A percentile compares a stretch with the other conserved stretches of the same genome.
These are phyloP conservation scores for Tribolium freemani DNA, from an alignment of 2,888 invertebrate genomes.

Conservation along the genomic window DNA sequence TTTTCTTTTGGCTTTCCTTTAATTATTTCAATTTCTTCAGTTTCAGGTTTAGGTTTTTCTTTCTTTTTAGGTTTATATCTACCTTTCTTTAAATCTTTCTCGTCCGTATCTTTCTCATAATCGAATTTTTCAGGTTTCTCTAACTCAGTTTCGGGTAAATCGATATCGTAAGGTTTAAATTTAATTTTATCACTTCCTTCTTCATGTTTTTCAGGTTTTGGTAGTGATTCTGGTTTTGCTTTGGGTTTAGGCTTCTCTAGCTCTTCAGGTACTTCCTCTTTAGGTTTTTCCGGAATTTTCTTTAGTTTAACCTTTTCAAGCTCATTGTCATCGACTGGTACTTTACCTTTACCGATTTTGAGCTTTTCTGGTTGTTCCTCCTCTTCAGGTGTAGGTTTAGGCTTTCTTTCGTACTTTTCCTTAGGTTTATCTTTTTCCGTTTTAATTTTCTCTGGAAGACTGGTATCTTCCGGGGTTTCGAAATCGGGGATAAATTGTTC, in stretches of 20 bases:
- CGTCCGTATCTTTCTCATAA: conserved; percentile 38
- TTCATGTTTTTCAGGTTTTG: conserved; percentile 36
- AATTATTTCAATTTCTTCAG: conserved; percentile 49
- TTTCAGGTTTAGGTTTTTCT: conserved; percentile 49
- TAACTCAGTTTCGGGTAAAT: conserved; percentile 61
- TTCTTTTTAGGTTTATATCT: conserved; percentile 54
- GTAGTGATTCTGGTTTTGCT: conserved; percentile 36
- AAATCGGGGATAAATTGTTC: conserved; percentile 64
- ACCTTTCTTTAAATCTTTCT: conserved; percentile 61
- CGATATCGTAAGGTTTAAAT: conserved; percentile 64
- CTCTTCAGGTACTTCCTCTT: conserved; percentile 30
- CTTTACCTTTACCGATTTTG: conserved; percentile 63
- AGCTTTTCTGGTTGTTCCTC: conserved; percentile 50
- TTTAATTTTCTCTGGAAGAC: conserved; percentile 54
- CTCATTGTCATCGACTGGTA: conserved; percentile 60
- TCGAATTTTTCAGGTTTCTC: conserved; percentile 62
- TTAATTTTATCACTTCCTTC: conserved; percentile 56
- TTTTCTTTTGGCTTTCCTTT: conserved; percentile 57
- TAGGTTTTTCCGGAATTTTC: conserved; percentile 63
- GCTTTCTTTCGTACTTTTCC: conserved; percentile 45
- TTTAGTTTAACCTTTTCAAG: conserved; percentile 61
- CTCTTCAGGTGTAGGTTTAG: conserved; percentile 42
- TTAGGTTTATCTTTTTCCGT: conserved; percentile 58
- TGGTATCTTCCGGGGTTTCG: conserved; percentile 66
- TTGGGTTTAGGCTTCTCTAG: conserved; percentile 36